phyloP scores from a whole-genome alignment of 2,113 vertebrate genomes.

The Hymenochirus boettgeri region DNA sequence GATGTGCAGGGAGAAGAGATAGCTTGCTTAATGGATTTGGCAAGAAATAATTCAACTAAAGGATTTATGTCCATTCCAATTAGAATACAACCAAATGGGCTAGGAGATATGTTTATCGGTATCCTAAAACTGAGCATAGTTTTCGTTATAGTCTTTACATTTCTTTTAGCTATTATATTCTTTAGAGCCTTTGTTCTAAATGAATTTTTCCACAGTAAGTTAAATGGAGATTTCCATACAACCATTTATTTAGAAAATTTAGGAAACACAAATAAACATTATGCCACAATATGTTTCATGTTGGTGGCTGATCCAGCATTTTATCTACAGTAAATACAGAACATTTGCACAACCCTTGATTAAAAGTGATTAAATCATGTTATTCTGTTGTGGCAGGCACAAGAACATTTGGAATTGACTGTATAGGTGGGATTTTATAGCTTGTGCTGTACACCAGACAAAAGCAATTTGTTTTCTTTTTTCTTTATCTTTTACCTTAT shows the following conservation, averaged over 20 bases:
- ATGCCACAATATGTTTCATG: not conserved
- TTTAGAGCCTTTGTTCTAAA: slow-evolving; percentile 7
- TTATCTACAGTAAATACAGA: too few relatives aligned
- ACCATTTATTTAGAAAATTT: not conserved
- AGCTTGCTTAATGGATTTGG: slow-evolving; percentile 20
- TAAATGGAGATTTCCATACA: not conserved
- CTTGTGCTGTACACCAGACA: too few relatives aligned
- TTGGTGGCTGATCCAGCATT: not conserved
- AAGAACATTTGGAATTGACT: too few relatives aligned
- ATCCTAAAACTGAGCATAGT: slow-evolving; percentile 5
- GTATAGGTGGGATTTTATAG: too few relatives aligned
- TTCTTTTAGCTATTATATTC: not conserved
- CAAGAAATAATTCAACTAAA: slow-evolving; percentile 11
- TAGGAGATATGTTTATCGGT: slow-evolving; percentile 16
- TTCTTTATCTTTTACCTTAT: too few relatives aligned
- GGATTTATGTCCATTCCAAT: slow-evolving; percentile 24
- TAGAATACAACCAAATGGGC: slow-evolving; percentile 20
- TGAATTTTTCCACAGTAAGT: not conserved
- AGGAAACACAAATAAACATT: not conserved
- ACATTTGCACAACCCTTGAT: too few relatives aligned
- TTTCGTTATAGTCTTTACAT: slow-evolving; percentile 14
- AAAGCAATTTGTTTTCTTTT: too few relatives aligned
- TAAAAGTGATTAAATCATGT: too few relatives aligned
- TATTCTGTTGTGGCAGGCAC: too few relatives aligned
- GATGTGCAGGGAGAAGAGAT: slow-evolving; percentile 8